Base-by-base conservation (phyloP, 1,140 invertebrate species). In the Drosophila athabasca region DNA sequence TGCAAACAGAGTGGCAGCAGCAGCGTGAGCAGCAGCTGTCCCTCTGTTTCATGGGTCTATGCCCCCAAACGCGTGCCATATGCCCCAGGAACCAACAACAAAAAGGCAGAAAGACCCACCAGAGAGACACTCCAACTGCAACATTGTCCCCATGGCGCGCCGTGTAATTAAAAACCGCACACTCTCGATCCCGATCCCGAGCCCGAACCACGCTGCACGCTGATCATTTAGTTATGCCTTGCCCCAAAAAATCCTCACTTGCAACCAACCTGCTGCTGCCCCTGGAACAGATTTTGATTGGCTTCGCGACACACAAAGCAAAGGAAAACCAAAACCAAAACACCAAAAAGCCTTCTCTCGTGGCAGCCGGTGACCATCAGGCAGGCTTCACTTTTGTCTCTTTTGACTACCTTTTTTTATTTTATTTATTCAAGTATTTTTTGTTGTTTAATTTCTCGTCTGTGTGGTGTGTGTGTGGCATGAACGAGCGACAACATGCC, bases 111-210 rank as follows among this genome's bases (percentile, higher is more conserved):
- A 59, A 60, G 53, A 61, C 9, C 26, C 17, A 62, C 57, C 54
- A 41, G 44, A 54, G 66, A 71, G 71, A 66, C 58, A 70, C 54
- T 24, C 39, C 62, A 66, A 85, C 64, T 81, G 71, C 54, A 48
- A 54, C 61, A 43, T 50, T 45, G 77, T 50, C 62, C 35, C 43
- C 57, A 39, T 39, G 35, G 3, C 35, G 11, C 35, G 35, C 4
- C 4, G 35, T 82, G 82, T 87, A 87, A 87, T 87, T 87, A 83
- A 87, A 85, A 88, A 82, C 83, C 81, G 61, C 75, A 62, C 35
- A 50, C 35, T 46, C 35, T 50, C 57, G 31, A 39, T 39, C 31
- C 31, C 31, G 66, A 69, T 68, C 31, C 31, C 31, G 8, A 35
- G 9, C 8, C 31, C 31, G 9, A 26, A 26, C 9, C 62, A 44